These are phyloP conservation scores for Cotesia glomerata DNA, from an alignment of 1,140 invertebrate genomes.

Conservation along the genomic window DNA sequence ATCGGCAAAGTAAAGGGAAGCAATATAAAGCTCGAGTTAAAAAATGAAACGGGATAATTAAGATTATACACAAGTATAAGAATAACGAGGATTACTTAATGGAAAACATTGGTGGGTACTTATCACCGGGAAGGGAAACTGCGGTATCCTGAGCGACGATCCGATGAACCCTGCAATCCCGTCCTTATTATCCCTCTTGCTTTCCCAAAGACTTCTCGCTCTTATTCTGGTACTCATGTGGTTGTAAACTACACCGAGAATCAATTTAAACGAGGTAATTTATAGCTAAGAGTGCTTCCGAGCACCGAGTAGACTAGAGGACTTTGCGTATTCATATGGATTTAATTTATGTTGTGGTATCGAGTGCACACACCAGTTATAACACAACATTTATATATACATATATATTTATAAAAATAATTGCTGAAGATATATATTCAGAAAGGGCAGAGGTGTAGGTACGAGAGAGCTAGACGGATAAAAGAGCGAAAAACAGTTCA, in stretches of 20 bases:
- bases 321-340: conserved; percentile 33
- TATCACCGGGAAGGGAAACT: conserved; percentile 14
- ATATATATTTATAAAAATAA: background rate
- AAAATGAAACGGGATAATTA: conserved; percentile 23
- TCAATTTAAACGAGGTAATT: conserved; percentile 34
- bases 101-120: conserved; percentile 12
- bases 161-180: background rate
- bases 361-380: conserved; percentile 32
- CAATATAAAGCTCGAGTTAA: background rate
- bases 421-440: no score
- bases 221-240: background rate
- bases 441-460: background rate
- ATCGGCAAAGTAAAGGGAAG: background rate
- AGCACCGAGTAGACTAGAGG: conserved; percentile 11
- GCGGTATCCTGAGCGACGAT: conserved; percentile 9
- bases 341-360: conserved; percentile 33
- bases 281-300: conserved; percentile 30
- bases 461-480: background rate
- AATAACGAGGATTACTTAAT: conserved; percentile 21
- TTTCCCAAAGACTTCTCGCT: background rate
- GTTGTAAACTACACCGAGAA: conserved; percentile 32
- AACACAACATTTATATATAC: conserved; percentile 14
- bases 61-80: conserved; percentile 21
- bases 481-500: background rate
- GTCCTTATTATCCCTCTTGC: background rate